These are phyloP conservation scores for Rachycentron canadum DNA, from an alignment of 2,797 vertebrate species.

Conservation along the genomic window DNA sequence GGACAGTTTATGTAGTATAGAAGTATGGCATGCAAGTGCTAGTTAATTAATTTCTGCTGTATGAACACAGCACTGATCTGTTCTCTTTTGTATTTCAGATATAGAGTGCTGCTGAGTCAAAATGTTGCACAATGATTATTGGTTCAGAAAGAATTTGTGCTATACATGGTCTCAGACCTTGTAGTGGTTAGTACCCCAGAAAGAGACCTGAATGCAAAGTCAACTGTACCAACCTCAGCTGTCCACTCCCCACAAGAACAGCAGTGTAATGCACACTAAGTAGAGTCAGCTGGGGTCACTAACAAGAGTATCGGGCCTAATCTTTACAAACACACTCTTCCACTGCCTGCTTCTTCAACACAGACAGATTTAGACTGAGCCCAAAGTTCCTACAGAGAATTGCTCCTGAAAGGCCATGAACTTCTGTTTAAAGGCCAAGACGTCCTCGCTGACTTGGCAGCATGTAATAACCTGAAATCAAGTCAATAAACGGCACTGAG, in stretches of 20 bases:
- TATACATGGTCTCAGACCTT: neutral
- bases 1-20: too few species aligned
- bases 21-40: neutral
- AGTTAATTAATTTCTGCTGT: neutral
- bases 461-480: slow-evolving; percentile 68
- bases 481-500: slow-evolving; percentile 64
- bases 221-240: neutral
- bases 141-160: neutral
- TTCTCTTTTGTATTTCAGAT: neutral
- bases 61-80: slow-evolving; percentile 7
- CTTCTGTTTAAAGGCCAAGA: slow-evolving; percentile 74
- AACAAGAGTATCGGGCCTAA: too few species aligned
- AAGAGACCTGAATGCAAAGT: slow-evolving; percentile 1
- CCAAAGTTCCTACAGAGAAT: slow-evolving; percentile 46
- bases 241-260: neutral
- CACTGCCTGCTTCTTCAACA: slow-evolving; percentile 43
- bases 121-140: slow-evolving; percentile 3
- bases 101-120: neutral
- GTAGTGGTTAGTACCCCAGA: neutral
- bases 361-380: slow-evolving; percentile 46
- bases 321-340: slow-evolving; percentile 47
- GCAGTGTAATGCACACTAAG: neutral
- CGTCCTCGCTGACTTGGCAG: slow-evolving; percentile 54
- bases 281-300: neutral
- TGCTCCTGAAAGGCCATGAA: slow-evolving; percentile 73